Conservation (phyloP, 2,113 vertebrate genomes). For the Aplodontia rufa region DNA sequence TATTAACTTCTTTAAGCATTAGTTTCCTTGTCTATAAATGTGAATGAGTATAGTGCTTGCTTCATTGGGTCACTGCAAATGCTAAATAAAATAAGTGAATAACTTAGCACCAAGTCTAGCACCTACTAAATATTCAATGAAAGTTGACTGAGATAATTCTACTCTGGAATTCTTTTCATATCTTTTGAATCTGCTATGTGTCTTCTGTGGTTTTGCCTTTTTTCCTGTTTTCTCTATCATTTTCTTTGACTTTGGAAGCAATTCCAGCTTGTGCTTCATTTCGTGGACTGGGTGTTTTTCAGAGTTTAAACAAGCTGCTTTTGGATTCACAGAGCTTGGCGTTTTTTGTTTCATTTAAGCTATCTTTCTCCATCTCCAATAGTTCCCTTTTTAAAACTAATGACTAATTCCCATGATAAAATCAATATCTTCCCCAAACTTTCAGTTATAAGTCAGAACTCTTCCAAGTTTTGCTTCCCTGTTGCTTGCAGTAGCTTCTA, state of each 20-base stretch:
- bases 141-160: background rate
- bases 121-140: background rate
- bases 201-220: background rate
- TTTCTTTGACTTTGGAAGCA: constrained; percentile 37
- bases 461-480: background rate
- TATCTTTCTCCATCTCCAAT: background rate
- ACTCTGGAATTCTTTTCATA: background rate
- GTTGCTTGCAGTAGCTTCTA: constrained; percentile 39
- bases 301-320: background rate
- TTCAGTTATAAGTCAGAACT: background rate
- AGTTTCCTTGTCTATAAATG: background rate
- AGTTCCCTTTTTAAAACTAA: background rate
- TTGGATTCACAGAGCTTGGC: background rate
- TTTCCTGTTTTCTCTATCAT: background rate
- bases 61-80: background rate
- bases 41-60: background rate
- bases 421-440: background rate
- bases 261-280: constrained; percentile 3
- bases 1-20: background rate
- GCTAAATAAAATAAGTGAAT: background rate
- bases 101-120: background rate
- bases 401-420: background rate
- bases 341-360: background rate
- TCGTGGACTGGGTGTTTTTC: background rate
- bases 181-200: background rate